Base-by-base conservation (phyloP, 2,797 vertebrate species). In the Gymnoscopelus microlampas region DNA sequence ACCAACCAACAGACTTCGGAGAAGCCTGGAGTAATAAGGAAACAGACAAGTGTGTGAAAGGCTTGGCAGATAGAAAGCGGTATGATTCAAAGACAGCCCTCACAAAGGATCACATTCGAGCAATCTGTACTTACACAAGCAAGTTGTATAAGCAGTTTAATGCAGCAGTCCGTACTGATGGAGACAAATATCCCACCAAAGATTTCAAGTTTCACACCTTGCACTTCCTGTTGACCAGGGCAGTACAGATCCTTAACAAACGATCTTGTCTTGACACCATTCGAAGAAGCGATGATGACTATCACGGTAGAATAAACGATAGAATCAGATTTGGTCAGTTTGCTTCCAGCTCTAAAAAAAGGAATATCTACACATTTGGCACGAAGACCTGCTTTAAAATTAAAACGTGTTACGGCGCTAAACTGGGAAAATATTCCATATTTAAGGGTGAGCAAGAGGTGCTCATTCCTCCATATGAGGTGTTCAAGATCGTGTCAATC, bases 401-500 rank as follows among this genome's bases (percentile, higher is more conserved):
- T 14, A 15, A 2, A 5, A 83, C 82, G 0, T 86, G 82, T 26
- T 51, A 0, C 0, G 85, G 78, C 2, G 80, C 67, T 2, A 7
- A 0, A 51, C 24, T 84, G 13, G 19, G 66, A 10, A 9, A 55
- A 0, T 84, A 76, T 48, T 29, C 73, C 13, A 0, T 0, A 0
- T 1, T 55, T n/a, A n/a, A n/a, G n/a, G n/a, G n/a, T 0, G 55
- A 85, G 35, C 3, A 1, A 13, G 81, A 84, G 48, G 82, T 87
- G 47, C 74, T 87, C 35, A 76, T 87, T 9, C 85, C 80, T 0
- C 85, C 85, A 0, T 84, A 81, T 65, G 19, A 19, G 19, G 19
- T 19, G 19, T 19, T 19, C 19, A 19, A 19, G 19, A 19, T n/a
- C n/a, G n/a, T n/a, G n/a, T n/a, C n/a, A n/a, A n/a, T n/a, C n/a